Conservation (phyloP, 1,140 invertebrate genomes). For the Medauroidea extradentata region DNA sequence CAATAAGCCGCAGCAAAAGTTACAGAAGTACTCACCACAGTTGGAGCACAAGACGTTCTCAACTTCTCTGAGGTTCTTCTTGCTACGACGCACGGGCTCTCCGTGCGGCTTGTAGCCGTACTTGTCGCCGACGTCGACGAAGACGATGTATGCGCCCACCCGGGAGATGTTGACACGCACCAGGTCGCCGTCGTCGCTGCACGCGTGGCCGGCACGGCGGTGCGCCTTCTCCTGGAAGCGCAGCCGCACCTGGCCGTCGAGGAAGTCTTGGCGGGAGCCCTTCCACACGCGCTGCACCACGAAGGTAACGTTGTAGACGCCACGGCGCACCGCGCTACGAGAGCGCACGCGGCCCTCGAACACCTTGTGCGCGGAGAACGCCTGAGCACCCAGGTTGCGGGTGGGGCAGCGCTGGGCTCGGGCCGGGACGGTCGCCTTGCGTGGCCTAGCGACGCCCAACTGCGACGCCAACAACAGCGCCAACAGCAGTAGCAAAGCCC, state of each 20-base stretch:
- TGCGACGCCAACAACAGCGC: no score
- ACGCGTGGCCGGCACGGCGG: conserved; percentile 11
- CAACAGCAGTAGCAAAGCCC: no score
- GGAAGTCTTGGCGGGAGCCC: conserved; percentile 47
- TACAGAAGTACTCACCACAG: conserved; percentile 57
- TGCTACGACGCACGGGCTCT: conserved; percentile 51
- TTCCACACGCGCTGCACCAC: conserved; percentile 59
- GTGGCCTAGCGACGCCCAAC: no score
- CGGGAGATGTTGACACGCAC: conserved; percentile 56
- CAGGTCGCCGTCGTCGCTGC: conserved; percentile 40
- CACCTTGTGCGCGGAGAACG: conserved; percentile 55
- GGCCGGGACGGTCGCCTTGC: background rate
- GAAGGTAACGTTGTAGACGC: conserved; percentile 60
- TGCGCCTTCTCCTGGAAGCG: conserved; percentile 46
- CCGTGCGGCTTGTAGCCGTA: conserved; percentile 60
- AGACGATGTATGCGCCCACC: conserved; percentile 59
- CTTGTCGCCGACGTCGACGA: conserved; percentile 59
- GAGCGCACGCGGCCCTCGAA: conserved; percentile 61
- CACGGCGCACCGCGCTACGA: conserved; percentile 50
- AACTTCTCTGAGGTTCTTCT: conserved; percentile 50
- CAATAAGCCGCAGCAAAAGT: no score
- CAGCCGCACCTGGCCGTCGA: conserved; percentile 48
- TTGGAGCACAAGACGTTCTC: conserved; percentile 54
- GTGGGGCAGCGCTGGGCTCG: conserved; percentile 46
- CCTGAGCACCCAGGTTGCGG: conserved; percentile 54